Evolutionary conservation across 1,140 invertebrate genomes (phyloP).

Genomic region (Atopsyche davidsoni): DNA sequence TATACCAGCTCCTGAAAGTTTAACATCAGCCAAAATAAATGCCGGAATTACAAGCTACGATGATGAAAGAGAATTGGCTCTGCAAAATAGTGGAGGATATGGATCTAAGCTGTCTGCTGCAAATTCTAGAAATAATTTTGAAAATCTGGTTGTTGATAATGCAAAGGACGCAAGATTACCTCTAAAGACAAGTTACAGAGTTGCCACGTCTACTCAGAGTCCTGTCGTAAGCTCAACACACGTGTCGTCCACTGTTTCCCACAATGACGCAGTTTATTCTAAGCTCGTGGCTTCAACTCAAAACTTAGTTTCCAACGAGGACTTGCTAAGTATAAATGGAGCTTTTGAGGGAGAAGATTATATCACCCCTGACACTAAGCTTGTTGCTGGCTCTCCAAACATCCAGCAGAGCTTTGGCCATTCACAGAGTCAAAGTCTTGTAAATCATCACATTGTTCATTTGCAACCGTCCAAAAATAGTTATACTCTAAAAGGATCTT

Average conservation of each 20-base stretch:
- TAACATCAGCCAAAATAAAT: slow-evolving; percentile 3
- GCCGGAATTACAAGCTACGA: slow-evolving; percentile 9
- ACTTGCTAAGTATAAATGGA: slow-evolving; percentile 51
- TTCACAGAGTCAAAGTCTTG: slow-evolving; percentile 2
- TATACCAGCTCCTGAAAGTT: slow-evolving; percentile 4
- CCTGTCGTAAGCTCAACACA: too few relatives aligned
- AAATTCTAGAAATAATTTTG: not conserved
- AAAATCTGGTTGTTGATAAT: not conserved
- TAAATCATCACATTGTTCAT: too few relatives aligned
- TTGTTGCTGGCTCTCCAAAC: slow-evolving; percentile 31
- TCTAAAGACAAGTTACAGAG: not conserved
- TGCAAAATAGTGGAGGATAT: slow-evolving; percentile 6
- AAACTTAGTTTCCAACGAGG: slow-evolving; percentile 50
- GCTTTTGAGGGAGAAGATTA: slow-evolving; percentile 39
- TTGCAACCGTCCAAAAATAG: slow-evolving; percentile 13
- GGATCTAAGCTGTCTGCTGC: slow-evolving; percentile 2
- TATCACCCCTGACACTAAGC: slow-evolving; percentile 34
- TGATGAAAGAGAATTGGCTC: not conserved
- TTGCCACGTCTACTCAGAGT: slow-evolving; percentile 2
- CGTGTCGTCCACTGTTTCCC: not conserved
- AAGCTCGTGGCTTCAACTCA: slow-evolving; percentile 49
- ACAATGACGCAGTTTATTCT: slow-evolving; percentile 35
- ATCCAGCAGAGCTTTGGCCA: slow-evolving; percentile 3
- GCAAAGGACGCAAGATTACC: not conserved
- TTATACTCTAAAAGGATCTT: slow-evolving; percentile 15